Conservation (phyloP, 2,888 invertebrate species). For the Andrena praecox region DNA sequence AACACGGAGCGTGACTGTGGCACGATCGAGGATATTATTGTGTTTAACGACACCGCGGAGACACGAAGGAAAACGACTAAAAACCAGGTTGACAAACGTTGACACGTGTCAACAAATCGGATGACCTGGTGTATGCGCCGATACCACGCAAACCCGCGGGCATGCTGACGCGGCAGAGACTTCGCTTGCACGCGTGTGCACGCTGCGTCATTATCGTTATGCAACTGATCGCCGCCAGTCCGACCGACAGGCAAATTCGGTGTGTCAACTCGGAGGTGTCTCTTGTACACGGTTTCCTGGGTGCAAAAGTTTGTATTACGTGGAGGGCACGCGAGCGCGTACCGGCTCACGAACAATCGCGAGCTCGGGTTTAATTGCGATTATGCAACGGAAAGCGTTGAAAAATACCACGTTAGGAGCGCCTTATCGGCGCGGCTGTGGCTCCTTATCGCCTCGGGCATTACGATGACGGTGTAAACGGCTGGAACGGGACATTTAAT, state of each 20-base stretch:
- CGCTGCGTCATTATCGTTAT: constrained; percentile 39
- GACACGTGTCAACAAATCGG: constrained; percentile 27
- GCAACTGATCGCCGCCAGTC: constrained; percentile 31
- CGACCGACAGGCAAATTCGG: no score
- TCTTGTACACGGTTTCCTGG: no score
- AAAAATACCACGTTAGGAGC: constrained; percentile 29
- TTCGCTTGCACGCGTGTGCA: constrained; percentile 12
- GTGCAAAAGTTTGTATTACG: no score
- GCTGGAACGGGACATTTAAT: constrained; percentile 32
- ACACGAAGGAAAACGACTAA: background rate
- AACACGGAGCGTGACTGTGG: constrained; percentile 1
- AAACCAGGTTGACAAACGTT: constrained; percentile 25
- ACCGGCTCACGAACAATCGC: background rate
- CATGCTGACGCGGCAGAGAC: constrained; percentile 43
- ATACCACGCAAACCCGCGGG: constrained; percentile 13
- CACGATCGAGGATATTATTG: constrained; percentile 26
- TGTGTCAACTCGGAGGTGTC: no score
- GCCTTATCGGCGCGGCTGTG: constrained; percentile 54
- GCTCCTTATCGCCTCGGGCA: constrained; percentile 53
- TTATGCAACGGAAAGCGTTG: constrained; percentile 42
- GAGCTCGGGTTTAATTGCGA: constrained; percentile 21
- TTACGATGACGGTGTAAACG: constrained; percentile 29
- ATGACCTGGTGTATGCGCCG: background rate
- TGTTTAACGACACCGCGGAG: background rate
- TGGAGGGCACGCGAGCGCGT: no score